Evolutionary conservation across 2,113 vertebrate genomes (phyloP).

Genomic region (Benthochromis sp.): DNA sequence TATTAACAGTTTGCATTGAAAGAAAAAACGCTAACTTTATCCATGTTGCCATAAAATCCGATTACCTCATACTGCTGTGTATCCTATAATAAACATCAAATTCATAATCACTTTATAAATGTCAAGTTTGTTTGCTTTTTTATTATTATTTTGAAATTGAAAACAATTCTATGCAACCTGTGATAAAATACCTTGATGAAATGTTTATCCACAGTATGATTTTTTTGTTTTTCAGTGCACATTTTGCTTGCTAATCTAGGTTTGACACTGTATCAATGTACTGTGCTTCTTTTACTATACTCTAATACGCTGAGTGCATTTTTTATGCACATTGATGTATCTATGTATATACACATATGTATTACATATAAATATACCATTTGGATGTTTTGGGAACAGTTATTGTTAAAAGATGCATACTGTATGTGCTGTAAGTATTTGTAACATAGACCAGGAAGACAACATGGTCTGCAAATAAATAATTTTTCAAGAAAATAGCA

Average conservation of each 20-base stretch:
- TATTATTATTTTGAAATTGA: conserved; percentile 3
- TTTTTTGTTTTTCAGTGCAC: neutral
- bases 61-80: conserved; percentile 46
- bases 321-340: conserved; percentile 55
- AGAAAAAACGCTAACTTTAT: neutral
- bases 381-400: conserved; percentile 57
- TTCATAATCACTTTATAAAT: conserved; percentile 5
- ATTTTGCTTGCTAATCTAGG: conserved; percentile 15
- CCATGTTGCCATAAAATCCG: conserved; percentile 11
- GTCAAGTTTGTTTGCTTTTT: neutral
- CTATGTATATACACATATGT: conserved; percentile 70
- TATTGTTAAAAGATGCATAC: conserved; percentile 33
- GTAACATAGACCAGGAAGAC: conserved; percentile 40
- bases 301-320: conserved; percentile 33
- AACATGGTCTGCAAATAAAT: conserved; percentile 61
- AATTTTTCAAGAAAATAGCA: conserved; percentile 44
- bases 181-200: conserved; percentile 26
- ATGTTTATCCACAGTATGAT: conserved; percentile 2
- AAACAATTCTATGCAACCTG: conserved; percentile 62
- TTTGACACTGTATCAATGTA: conserved; percentile 16
- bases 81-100: neutral
- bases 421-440: conserved; percentile 58
- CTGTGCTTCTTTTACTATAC: conserved; percentile 19
- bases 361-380: conserved; percentile 51
- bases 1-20: neutral